Conservation (phyloP, 2,888 invertebrate species). For the Lasioglossum calceatum region DNA sequence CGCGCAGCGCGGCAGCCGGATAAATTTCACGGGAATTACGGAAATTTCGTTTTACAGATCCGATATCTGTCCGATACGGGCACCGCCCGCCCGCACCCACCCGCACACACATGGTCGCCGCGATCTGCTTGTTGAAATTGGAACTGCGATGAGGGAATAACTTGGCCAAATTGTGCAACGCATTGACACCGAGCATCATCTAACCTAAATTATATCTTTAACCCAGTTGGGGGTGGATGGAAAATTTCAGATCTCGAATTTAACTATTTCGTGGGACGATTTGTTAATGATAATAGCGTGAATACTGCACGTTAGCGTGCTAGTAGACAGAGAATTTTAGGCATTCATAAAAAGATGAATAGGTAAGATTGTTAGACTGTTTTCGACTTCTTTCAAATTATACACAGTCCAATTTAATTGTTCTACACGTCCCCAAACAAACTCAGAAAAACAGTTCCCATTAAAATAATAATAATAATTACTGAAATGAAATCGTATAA, state of each 20-base stretch:
- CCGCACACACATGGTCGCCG: background rate
- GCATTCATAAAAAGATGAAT: no score
- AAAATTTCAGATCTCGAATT: background rate
- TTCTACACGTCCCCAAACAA: background rate
- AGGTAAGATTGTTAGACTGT: no score
- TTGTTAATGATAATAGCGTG: no score
- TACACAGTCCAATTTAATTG: background rate
- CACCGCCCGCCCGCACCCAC: background rate
- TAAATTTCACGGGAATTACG: constrained; percentile 66
- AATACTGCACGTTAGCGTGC: no score
- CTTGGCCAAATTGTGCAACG: constrained; percentile 4
- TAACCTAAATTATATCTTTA: background rate
- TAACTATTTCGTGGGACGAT: background rate
- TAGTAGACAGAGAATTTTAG: no score
- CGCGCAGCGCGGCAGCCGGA: background rate
- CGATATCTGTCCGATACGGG: constrained; percentile 41
- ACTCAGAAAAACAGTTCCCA: background rate
- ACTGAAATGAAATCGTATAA: background rate
- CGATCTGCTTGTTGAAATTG: constrained; percentile 28
- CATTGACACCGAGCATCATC: background rate
- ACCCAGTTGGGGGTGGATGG: background rate
- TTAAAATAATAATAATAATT: background rate
- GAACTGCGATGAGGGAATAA: background rate
- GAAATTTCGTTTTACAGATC: constrained; percentile 56
- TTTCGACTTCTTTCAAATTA: no score